A percentile compares a stretch with the other conserved stretches of the same genome.
phyloP scores from a whole-genome alignment of 1,140 invertebrate genomes.

The Grapholita molesta region DNA sequence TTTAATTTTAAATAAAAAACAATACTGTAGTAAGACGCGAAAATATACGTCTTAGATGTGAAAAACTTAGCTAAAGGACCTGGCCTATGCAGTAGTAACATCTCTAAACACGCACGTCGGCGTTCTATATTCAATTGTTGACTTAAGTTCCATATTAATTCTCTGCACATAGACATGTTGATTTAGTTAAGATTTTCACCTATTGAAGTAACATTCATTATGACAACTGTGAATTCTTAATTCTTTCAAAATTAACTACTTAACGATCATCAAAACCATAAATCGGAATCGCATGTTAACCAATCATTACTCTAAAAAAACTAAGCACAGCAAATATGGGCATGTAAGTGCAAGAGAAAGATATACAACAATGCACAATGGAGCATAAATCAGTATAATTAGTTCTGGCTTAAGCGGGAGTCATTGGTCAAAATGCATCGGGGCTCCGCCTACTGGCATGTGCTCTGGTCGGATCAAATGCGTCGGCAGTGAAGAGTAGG shows the following conservation, averaged over 20 bases:
- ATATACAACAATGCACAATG: conserved; percentile 78
- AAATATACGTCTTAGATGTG: too few species aligned
- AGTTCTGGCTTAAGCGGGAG: conserved; percentile 74
- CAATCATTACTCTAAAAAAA: conserved; percentile 37
- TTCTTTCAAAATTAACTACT: background rate
- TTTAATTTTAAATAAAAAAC: too few species aligned
- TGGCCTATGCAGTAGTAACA: too few species aligned
- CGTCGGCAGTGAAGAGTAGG: conserved; percentile 52
- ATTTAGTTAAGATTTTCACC: too few species aligned
- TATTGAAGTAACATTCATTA: too few species aligned
- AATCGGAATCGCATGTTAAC: background rate
- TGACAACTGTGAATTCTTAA: too few species aligned
- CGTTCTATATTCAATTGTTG: too few species aligned
- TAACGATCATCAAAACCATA: background rate
- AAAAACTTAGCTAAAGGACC: too few species aligned
- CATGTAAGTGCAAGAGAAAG: conserved; percentile 60
- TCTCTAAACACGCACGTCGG: too few species aligned
- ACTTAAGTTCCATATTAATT: too few species aligned
- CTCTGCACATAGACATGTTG: too few species aligned
- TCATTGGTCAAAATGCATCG: conserved; percentile 76
- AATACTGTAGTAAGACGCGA: too few species aligned
- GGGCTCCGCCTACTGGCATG: conserved; percentile 59
- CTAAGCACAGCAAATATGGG: conserved; percentile 29
- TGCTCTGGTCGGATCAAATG: conserved; percentile 62
- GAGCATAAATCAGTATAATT: conserved; percentile 79